Percentiles rank a stretch among this genome's conserved stretches.
Evolutionary conservation across 1,140 invertebrate genomes (phyloP).

Genomic region (Polypedilum pembai): DNA sequence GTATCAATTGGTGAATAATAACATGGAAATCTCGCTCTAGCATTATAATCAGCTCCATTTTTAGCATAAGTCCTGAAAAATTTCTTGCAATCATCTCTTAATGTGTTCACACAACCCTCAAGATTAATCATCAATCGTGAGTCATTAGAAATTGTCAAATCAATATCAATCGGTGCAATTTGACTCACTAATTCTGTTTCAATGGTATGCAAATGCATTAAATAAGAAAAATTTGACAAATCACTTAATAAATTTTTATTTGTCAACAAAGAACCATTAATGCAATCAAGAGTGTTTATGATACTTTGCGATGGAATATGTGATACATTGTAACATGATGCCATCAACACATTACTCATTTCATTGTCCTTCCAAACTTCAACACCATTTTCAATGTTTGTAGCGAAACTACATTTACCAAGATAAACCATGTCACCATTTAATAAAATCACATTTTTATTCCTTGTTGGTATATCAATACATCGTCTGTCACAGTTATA

Average conservation of each 20-base stretch:
- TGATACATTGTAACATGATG: slow-evolving; percentile 65
- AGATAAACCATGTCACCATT: slow-evolving; percentile 80
- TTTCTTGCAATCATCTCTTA: slow-evolving; percentile 77
- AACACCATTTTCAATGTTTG: slow-evolving; percentile 55
- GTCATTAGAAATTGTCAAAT: slow-evolving; percentile 76
- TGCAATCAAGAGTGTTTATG: slow-evolving; percentile 60
- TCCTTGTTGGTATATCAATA: slow-evolving; percentile 78
- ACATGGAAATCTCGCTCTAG: slow-evolving; percentile 76
- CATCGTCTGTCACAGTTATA: slow-evolving; percentile 85
- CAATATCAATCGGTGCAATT: slow-evolving; percentile 68
- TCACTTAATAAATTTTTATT: slow-evolving; percentile 66
- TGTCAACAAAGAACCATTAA: slow-evolving; percentile 69
- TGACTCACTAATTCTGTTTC: slow-evolving; percentile 55
- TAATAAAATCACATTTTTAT: slow-evolving; percentile 76
- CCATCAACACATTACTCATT: slow-evolving; percentile 65
- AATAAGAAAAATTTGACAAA: slow-evolving; percentile 74
- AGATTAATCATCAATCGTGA: slow-evolving; percentile 76
- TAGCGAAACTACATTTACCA: slow-evolving; percentile 66
- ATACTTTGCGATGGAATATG: slow-evolving; percentile 59
- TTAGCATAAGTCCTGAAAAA: slow-evolving; percentile 75
- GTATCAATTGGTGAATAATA: slow-evolving; percentile 63
- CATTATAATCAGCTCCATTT: slow-evolving; percentile 80
- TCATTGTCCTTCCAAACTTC: slow-evolving; percentile 69
- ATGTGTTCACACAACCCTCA: slow-evolving; percentile 81
- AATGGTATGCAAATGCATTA: slow-evolving; percentile 66